A percentile compares a stretch with the other conserved stretches of the same genome.
Evolutionary conservation across 2,113 vertebrate genomes (phyloP).

Genomic region (Halichoeres trimaculatus): DNA sequence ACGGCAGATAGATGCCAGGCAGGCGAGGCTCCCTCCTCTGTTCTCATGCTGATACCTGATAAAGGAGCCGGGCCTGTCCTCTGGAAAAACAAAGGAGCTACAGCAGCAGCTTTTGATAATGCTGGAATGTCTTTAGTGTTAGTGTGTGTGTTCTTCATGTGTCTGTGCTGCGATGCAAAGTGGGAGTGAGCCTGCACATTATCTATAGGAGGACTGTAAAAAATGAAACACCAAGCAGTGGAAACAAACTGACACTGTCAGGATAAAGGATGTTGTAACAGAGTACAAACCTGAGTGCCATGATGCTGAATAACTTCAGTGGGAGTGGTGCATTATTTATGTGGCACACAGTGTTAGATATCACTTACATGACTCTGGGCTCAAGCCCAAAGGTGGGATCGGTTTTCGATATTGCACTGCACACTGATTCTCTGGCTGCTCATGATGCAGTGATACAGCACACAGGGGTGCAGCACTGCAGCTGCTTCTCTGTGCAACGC

Average conservation of each 20-base stretch:
- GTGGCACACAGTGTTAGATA: conserved; percentile 41
- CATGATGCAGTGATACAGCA: conserved; percentile 31
- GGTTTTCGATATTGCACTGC: conserved; percentile 29
- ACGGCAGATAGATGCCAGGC: conserved; percentile 58
- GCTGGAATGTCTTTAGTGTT: conserved; percentile 50
- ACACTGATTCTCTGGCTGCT: conserved; percentile 42
- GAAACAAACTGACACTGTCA: conserved; percentile 12
- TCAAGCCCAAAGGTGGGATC: conserved; percentile 50
- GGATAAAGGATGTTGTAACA: conserved; percentile 23
- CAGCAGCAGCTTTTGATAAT: conserved; percentile 62
- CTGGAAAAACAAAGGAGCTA: conserved; percentile 55
- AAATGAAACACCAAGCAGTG: conserved; percentile 2
- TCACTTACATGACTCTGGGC: conserved; percentile 59
- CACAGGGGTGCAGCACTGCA: conserved; percentile 47
- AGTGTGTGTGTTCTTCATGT: conserved; percentile 23
- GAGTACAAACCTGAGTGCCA: not conserved
- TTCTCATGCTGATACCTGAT: conserved; percentile 71
- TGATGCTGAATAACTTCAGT: conserved; percentile 32
- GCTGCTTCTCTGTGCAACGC: conserved; percentile 41
- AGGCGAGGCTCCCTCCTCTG: conserved; percentile 39
- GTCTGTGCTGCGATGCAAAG: conserved; percentile 13
- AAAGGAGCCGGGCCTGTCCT: conserved; percentile 57
- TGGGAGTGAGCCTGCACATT: conserved; percentile 17
- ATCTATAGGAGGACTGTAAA: conserved; percentile 34
- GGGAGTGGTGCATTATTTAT: conserved; percentile 69